Conservation (phyloP, 2,797 vertebrate species). For the Phalloptychus januarius region DNA sequence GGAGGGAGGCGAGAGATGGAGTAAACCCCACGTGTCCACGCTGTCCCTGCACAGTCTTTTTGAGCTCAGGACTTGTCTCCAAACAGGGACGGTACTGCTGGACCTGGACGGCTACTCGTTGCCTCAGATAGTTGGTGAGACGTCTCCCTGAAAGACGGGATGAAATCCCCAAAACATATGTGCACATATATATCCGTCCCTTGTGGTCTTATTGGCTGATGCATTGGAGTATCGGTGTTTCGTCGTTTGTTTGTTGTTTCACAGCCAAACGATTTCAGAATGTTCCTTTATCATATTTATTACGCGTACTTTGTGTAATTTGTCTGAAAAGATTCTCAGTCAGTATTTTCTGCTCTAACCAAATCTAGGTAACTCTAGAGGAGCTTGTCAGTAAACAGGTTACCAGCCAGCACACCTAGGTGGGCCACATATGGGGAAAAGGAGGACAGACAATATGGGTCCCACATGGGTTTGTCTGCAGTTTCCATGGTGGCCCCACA, state of each 20-base stretch:
- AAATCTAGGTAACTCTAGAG: background rate
- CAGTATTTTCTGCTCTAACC: background rate
- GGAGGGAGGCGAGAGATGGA: conserved; percentile 96
- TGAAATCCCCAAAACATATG: background rate
- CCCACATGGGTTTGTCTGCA: no score
- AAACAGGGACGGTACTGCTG: conserved; percentile 91
- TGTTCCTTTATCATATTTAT: background rate
- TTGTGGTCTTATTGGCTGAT: background rate
- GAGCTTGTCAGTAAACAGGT: background rate
- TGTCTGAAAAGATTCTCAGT: background rate
- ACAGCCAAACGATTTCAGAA: background rate
- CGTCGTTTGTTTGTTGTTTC: background rate
- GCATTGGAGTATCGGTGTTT: background rate
- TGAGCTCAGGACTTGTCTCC: conserved; percentile 93
- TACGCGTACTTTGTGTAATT: background rate
- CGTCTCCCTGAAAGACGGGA: background rate
- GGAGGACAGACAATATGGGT: no score
- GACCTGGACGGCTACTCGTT: conserved; percentile 92
- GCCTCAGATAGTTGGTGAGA: conserved; percentile 92
- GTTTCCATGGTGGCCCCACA: no score
- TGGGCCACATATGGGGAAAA: no score
- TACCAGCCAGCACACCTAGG: no score
- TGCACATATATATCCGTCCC: no score
- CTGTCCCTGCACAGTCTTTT: conserved; percentile 96
- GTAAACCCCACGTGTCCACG: conserved; percentile 96